A percentile compares a stretch with the other conserved stretches of the same genome.
phyloP scores from a whole-genome alignment of 2,113 vertebrate genomes.

The Struthidea cinerea region DNA sequence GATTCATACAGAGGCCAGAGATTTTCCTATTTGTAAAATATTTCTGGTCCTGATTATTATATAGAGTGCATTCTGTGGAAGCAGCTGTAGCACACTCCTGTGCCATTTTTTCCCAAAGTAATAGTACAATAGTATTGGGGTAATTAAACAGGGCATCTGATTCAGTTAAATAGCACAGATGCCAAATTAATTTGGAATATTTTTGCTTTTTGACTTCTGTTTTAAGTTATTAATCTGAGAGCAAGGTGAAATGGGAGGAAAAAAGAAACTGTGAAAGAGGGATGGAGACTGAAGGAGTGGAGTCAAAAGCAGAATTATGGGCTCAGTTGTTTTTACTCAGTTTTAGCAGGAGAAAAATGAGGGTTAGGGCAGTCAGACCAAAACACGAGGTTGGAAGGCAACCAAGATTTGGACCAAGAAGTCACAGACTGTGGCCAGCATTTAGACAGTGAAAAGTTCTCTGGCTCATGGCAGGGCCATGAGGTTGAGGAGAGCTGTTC shows the following conservation, averaged over 20 bases:
- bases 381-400: background rate
- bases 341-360: background rate
- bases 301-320: background rate
- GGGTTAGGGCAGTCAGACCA: rapidly evolving
- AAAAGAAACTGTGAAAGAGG: background rate
- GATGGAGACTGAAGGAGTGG: background rate
- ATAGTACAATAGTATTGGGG: background rate
- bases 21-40: background rate
- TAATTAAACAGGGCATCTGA: background rate
- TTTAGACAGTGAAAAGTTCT: background rate
- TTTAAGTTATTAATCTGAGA: background rate
- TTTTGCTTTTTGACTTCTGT: background rate
- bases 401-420: background rate
- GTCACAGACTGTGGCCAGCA: background rate
- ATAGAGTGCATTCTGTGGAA: background rate
- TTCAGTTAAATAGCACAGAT: background rate
- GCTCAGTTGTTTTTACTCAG: background rate
- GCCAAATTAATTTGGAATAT: background rate
- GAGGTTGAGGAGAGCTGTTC: background rate
- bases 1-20: background rate
- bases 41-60: background rate
- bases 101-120: background rate
- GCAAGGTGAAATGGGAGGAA: background rate
- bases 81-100: background rate
- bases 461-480: rapidly evolving